phyloP scores from a whole-genome alignment of 2,797 vertebrate species.

The Sorex maritimensis region DNA sequence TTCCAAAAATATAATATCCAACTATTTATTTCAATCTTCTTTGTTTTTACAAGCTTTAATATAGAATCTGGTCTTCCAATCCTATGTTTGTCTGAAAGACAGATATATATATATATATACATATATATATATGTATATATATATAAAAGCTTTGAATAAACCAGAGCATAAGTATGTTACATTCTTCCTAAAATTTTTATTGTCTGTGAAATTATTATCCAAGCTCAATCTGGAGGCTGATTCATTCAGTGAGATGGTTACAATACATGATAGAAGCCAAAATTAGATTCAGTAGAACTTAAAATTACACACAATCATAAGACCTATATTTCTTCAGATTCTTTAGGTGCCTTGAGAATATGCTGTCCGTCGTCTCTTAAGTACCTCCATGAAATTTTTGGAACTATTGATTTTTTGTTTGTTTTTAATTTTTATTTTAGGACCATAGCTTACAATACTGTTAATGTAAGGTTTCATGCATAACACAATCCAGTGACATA shows the following conservation, averaged over 20 bases:
- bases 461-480: too few relatives aligned
- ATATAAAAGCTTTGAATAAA: neutral
- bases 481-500: too few relatives aligned
- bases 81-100: neutral
- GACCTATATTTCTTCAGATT: neutral
- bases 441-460: too few relatives aligned
- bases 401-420: neutral
- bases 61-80: neutral
- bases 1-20: conserved; percentile 46
- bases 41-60: conserved; percentile 1
- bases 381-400: conserved; percentile 15
- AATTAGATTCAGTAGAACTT: neutral
- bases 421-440: too few relatives aligned
- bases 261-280: neutral
- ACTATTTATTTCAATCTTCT: neutral
- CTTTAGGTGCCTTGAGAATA: conserved; percentile 9
- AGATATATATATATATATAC: neutral
- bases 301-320: neutral
- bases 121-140: too few relatives aligned
- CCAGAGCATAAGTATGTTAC: neutral
- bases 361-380: conserved; percentile 32
- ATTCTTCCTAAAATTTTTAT: conserved; percentile 49
- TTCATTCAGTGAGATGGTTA: neutral
- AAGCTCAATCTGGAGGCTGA: neutral
- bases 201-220: neutral